Evolutionary conservation across 2,888 invertebrate species (phyloP), one percentile per base, ranked within the genome.

Genomic region (Agrochola lychnidis): DNA sequence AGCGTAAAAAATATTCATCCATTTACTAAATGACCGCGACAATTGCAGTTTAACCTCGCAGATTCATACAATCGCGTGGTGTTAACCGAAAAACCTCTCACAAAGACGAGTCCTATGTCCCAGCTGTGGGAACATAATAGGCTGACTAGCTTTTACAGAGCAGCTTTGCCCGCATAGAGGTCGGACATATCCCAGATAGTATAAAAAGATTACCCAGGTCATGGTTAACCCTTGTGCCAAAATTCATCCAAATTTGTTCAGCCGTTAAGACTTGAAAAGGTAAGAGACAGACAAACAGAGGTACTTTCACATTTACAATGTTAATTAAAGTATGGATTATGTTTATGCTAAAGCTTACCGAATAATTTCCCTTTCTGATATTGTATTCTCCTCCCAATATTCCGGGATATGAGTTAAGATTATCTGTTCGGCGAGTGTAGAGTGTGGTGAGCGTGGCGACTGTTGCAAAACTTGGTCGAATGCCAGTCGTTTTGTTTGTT

Each of bases 401-500:
- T 76, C 69, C 73, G 81, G 63, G 77, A 78, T 75, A 76, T 67
- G 83, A 81, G 81, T 84, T 80, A 63, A 85, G 78, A 70, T 80
- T 53, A 84, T 75, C 84, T 62, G 78, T 73, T 59, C 61, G 48
- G 19, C 61, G 70, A 70, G 76, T 66, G 73, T 30, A 10, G 42
- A 4, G 81, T 57, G 73, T 57, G 57, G 64, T 19, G 59, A 59
- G 57, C 51, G 66, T 59, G 61, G 62, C 36, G 68, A 48, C 64
- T 19, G 63, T 62, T 66, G 61, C 45, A 88, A 83, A 88, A 88
- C 76, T 88, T 89, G 88, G 89, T 87, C 69, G 48, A 1, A 62
- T 83, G 88, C 88, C 88, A 88, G 85, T 79, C 62, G 61, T 22
- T 71, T 73, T 81, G 78, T 88, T 88, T 83, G 83, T 82, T 76